These are phyloP conservation scores for Microdon myrmicae DNA, from an alignment of 2,888 invertebrate species.

Conservation along the genomic window DNA sequence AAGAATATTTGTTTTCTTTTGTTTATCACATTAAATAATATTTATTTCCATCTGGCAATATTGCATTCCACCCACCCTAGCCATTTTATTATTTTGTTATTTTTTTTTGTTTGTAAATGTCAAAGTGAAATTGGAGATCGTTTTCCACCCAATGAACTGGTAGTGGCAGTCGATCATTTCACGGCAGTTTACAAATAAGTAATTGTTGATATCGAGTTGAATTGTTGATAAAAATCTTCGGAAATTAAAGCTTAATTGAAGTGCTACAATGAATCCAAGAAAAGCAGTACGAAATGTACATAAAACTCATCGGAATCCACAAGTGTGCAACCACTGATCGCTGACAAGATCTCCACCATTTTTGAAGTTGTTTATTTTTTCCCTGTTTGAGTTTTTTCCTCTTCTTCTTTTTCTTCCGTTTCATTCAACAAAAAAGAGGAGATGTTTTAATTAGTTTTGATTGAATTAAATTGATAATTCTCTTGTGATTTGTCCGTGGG, in stretches of 20 bases:
- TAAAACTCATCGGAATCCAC: constrained; percentile 45
- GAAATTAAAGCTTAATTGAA: constrained; percentile 18
- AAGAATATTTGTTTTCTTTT: no score
- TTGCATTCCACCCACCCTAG: constrained; percentile 42
- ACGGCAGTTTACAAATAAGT: constrained; percentile 21
- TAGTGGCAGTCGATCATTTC: constrained; percentile 46
- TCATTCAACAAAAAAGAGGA: constrained; percentile 14
- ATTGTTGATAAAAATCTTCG: no score
- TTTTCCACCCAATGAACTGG: constrained; percentile 46
- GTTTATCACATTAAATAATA: no score
- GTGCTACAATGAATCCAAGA: constrained; percentile 24
- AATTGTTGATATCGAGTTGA: no score
- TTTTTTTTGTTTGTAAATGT: constrained; percentile 40
- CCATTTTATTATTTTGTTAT: constrained; percentile 49
- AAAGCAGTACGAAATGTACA: constrained; percentile 30
- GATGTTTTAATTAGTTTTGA: constrained; percentile 44
- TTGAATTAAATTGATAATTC: constrained; percentile 41
- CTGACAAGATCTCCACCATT: constrained; percentile 50
- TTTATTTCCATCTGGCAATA: constrained; percentile 19
- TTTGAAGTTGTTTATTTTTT: constrained; percentile 49
- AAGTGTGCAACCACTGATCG: constrained; percentile 39
- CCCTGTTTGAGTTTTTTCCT: constrained; percentile 14
- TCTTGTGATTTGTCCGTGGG: constrained; percentile 24
- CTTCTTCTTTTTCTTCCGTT: constrained; percentile 15
- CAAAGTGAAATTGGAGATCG: constrained; percentile 40